phyloP scores from a whole-genome alignment of 2,113 vertebrate species.

The Bubo blakistoni region DNA sequence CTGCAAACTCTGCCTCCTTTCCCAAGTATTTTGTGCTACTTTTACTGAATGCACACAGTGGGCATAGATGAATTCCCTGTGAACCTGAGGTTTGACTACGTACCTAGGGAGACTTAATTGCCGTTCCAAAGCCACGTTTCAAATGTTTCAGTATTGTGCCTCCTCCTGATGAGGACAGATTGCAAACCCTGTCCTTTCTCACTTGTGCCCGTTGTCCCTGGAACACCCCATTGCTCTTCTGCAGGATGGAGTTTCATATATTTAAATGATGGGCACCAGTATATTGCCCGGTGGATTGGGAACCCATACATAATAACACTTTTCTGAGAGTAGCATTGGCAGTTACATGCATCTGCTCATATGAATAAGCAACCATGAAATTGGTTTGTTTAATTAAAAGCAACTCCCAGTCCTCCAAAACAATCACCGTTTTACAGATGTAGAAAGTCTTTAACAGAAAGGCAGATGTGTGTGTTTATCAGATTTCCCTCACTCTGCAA shows the following conservation, averaged over 20 bases:
- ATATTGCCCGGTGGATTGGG: not conserved
- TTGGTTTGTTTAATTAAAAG: slow-evolving; percentile 21
- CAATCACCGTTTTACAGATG: not conserved
- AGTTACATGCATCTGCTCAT: not conserved
- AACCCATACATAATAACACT: not conserved
- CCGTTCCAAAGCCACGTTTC: rapidly evolving
- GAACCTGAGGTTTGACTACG: not conserved
- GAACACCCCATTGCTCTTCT: not conserved
- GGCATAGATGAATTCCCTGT: not conserved
- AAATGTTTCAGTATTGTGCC: not conserved
- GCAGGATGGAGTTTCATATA: not conserved
- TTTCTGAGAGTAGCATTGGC: not conserved
- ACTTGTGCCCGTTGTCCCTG: not conserved
- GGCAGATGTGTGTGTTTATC: not conserved
- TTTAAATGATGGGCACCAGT: not conserved
- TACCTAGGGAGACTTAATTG: not conserved
- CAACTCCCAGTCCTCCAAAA: not conserved
- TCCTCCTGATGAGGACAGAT: not conserved
- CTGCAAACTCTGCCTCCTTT: not conserved
- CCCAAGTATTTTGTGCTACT: not conserved
- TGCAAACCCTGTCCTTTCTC: not conserved
- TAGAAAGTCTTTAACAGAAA: not conserved
- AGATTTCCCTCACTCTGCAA: not conserved
- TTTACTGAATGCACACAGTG: not conserved
- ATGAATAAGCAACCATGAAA: not conserved